Base-by-base conservation (phyloP, 1,140 invertebrate species). In the Ceratina australensis region DNA sequence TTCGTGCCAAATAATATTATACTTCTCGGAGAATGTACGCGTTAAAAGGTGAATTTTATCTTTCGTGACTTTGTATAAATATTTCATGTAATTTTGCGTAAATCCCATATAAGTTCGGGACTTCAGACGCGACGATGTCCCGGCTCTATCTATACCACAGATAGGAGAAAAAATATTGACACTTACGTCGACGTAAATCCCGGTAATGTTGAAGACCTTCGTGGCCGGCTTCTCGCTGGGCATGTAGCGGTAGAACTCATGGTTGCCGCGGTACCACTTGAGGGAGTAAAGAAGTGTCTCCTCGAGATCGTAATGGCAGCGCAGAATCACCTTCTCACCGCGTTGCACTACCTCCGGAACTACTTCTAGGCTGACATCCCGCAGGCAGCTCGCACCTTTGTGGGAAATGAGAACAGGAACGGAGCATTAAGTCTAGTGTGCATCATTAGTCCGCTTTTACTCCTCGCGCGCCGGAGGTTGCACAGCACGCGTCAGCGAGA, bases 241-340 rank as follows among this genome's bases (percentile, higher is more conserved):
- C 0, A 94, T 94, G 86, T 94, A 96, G 78, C 95, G 91, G 89
- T 96, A 96, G 90, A 96, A 96, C 90, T 96, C 95, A 82, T 94
- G 92, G 56, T 89, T 92, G 15, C 95, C 96, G 64, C 96, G 93
- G 87, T 97, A 97, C 96, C 96, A 97, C 90, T 97, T 95, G 79
- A 97, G 95, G 2, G 95, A 95, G 91, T 96, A 96, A 24, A 97
- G 93, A 7, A 93, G 93, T 20, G 94, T 94, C 15, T 94, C 93
- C 71, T 95, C 95, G 77, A 96, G 90, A 87, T 96, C 94, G 92
- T 96, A 96, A 52, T 94, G 93, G 90, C 96, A 97, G 33, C 93
- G 93, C 56, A 97, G 91, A 22, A 93, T 93, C 22, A 94, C 95
- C 64, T 94, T 93, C 22, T 94, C 93, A 42, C 95, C 95, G 72